phyloP scores from a whole-genome alignment of 2,113 vertebrate genomes.

The Urocitellus parryii region DNA sequence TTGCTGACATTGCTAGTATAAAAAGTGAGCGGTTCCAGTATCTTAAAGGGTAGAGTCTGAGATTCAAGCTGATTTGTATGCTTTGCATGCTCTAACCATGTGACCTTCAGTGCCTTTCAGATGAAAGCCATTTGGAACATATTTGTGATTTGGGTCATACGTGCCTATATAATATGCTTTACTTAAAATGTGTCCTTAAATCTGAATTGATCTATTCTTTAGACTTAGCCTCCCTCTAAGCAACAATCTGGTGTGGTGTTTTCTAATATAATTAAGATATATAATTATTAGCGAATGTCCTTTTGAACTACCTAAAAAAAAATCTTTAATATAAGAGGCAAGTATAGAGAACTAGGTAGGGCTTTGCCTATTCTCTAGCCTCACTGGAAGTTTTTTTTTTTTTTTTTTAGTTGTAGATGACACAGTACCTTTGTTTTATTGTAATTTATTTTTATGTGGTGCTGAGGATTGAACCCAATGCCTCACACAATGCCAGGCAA shows the following conservation, averaged over 20 bases:
- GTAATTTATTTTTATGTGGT: too few species aligned
- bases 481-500: too few species aligned
- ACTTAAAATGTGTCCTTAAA: background rate
- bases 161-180: background rate
- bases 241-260: background rate
- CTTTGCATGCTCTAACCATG: background rate
- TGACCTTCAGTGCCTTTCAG: background rate
- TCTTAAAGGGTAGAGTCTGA: background rate
- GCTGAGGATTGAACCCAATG: too few species aligned
- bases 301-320: background rate
- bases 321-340: background rate
- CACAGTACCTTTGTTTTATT: too few species aligned
- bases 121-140: background rate
- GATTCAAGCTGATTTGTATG: too few species aligned
- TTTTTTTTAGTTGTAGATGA: too few species aligned
- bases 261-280: background rate
- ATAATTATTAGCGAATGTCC: background rate
- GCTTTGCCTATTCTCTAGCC: background rate
- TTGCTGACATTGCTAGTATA: background rate
- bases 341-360: background rate
- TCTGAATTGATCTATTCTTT: background rate
- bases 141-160: background rate
- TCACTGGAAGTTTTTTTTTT: background rate
- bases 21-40: background rate
- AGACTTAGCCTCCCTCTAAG: background rate